Percentiles rank a stretch among this genome's conserved stretches.
Conservation (phyloP, 2,888 invertebrate genomes). For the Oeneis ivallda region DNA sequence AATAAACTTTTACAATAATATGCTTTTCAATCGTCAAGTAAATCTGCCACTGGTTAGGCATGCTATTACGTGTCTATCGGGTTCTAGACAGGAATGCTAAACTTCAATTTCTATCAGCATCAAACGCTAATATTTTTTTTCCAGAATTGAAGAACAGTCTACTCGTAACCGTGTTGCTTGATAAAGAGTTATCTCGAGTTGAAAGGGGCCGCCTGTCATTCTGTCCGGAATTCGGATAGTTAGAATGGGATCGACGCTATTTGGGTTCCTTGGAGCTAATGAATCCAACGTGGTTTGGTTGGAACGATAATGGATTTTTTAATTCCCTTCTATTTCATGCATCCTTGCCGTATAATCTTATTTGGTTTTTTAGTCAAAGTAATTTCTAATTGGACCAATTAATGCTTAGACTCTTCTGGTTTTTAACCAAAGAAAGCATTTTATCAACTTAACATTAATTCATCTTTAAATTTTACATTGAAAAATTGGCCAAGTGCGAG, state of each 20-base stretch:
- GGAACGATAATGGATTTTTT: slow-evolving; percentile 14
- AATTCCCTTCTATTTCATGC: slow-evolving; percentile 7
- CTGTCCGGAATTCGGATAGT: slow-evolving; percentile 65
- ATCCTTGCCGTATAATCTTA: background rate
- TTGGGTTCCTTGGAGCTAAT: slow-evolving; percentile 28
- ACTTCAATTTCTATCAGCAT: too few species aligned
- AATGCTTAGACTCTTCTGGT: background rate
- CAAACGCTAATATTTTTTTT: too few species aligned
- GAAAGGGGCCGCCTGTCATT: slow-evolving; percentile 62
- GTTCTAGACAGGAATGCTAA: too few species aligned
- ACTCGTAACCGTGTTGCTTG: background rate
- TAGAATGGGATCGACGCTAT: slow-evolving; percentile 62
- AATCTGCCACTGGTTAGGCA: too few species aligned
- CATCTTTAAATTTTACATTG: background rate
- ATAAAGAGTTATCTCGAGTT: slow-evolving; percentile 51
- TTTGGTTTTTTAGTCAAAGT: background rate
- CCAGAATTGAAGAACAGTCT: background rate
- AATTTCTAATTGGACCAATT: background rate
- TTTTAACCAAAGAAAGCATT: background rate
- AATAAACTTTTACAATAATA: too few species aligned
- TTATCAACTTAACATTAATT: too few species aligned
- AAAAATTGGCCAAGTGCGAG: too few species aligned
- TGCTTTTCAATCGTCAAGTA: too few species aligned
- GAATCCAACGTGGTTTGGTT: slow-evolving; percentile 6
- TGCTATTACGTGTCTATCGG: too few species aligned